Percentiles rank a stretch among this genome's conserved stretches.
Conservation (phyloP, 2,888 invertebrate genomes). For the Troides helena region DNA sequence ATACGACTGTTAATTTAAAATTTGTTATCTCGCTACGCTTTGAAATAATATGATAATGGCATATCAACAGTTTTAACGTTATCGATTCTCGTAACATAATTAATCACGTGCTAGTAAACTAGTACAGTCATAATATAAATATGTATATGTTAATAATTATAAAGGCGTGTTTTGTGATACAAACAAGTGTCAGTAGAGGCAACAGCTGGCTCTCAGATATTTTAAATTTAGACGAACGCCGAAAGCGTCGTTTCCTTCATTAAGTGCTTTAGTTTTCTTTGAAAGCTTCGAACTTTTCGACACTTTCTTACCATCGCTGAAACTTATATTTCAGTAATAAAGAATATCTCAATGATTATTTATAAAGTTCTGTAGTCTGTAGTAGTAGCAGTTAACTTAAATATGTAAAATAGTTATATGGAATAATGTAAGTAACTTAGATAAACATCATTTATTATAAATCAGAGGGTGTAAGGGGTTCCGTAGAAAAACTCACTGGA, state of each 20-base stretch:
- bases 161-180: conserved; percentile 1
- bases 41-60: conserved; percentile 16
- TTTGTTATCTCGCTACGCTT: conserved; percentile 17
- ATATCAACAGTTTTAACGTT: conserved; percentile 9
- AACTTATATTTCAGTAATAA: background rate
- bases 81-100: conserved; percentile 6
- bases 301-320: background rate
- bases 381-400: too few relatives aligned
- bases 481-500: too few relatives aligned
- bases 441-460: too few relatives aligned
- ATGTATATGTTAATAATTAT: background rate
- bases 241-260: conserved; percentile 25
- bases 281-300: conserved; percentile 3
- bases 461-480: too few relatives aligned
- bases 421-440: too few relatives aligned
- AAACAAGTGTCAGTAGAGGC: conserved; percentile 6
- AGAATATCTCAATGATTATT: background rate
- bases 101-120: background rate
- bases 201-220: conserved; percentile 23
- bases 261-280: conserved; percentile 18
- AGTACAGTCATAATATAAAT: background rate
- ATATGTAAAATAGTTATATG: too few relatives aligned
- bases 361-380: background rate
- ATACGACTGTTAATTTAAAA: background rate
- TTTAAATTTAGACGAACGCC: conserved; percentile 24